phyloP scores from a whole-genome alignment of 2,888 invertebrate genomes.

The Linnaemya tessellans region DNA sequence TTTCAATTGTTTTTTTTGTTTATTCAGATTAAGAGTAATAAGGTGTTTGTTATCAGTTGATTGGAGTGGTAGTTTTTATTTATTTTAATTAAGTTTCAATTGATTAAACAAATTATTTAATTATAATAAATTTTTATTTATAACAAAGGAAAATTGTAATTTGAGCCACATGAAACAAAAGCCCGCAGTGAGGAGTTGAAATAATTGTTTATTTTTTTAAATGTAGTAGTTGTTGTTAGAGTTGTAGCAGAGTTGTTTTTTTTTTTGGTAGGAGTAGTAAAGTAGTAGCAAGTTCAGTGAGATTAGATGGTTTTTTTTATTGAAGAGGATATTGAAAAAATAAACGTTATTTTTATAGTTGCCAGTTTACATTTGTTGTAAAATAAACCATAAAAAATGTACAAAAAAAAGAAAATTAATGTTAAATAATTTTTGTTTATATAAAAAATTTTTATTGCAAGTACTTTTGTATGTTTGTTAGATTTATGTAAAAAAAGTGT shows the following conservation, averaged over 20 bases:
- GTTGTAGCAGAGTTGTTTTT: conserved; percentile 52
- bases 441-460: conserved; percentile 8
- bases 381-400: conserved; percentile 51
- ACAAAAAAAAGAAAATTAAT: conserved; percentile 44
- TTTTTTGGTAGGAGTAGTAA: conserved; percentile 40
- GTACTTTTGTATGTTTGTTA: neutral
- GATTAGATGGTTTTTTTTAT: conserved; percentile 17
- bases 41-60: conserved; percentile 70
- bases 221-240: conserved; percentile 61
- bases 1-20: conserved; percentile 24
- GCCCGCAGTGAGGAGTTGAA: conserved; percentile 6
- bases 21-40: conserved; percentile 40
- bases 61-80: conserved; percentile 75
- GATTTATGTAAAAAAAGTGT: conserved; percentile 38
- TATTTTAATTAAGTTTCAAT: conserved; percentile 20
- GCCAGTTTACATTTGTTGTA: conserved; percentile 43
- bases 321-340: conserved; percentile 7
- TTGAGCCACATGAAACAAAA: conserved; percentile 11
- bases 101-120: conserved; percentile 41
- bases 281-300: conserved; percentile 58
- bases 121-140: conserved; percentile 15
- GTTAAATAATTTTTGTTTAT: conserved; percentile 43
- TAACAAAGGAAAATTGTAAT: neutral
- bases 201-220: conserved; percentile 12
- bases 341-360: conserved; percentile 46